phyloP scores from a whole-genome alignment of 2,113 vertebrate genomes.

The Micronycteris hirsuta region DNA sequence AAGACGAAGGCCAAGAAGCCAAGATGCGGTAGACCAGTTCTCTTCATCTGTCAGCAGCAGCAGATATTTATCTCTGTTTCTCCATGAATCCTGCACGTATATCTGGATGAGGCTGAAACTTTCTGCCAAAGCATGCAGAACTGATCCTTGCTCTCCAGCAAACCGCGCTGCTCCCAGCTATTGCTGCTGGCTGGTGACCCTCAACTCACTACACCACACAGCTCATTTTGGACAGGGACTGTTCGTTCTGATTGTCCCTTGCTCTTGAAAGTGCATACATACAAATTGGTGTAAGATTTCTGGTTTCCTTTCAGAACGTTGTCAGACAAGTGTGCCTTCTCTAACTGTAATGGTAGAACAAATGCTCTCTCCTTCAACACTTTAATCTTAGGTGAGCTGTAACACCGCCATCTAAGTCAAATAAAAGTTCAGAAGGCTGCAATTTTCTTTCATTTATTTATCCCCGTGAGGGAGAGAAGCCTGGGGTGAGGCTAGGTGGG shows the following conservation, averaged over 20 bases:
- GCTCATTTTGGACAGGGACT: not conserved
- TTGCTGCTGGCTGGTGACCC: conserved; percentile 5
- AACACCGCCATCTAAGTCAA: not conserved
- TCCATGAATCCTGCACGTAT: not conserved
- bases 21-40: conserved; percentile 28
- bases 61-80: not conserved
- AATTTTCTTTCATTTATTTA: not conserved
- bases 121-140: not conserved
- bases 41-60: not conserved
- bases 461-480: not conserved
- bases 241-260: not conserved
- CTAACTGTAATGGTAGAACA: not conserved
- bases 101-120: not conserved
- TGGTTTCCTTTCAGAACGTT: not conserved
- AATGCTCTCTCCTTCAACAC: not conserved
- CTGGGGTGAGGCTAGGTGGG: not conserved
- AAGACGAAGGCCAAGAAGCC: not conserved
- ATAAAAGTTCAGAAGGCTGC: not conserved
- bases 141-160: not conserved
- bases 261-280: not conserved
- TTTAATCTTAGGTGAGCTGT: not conserved
- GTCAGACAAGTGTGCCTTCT: not conserved
- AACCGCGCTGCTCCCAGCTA: not conserved
- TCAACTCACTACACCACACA: not conserved
- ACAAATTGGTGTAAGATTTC: not conserved